Evolutionary conservation across 2,797 vertebrate genomes (phyloP), one percentile per base, ranked within the genome.

Genomic region (Huso huso): DNA sequence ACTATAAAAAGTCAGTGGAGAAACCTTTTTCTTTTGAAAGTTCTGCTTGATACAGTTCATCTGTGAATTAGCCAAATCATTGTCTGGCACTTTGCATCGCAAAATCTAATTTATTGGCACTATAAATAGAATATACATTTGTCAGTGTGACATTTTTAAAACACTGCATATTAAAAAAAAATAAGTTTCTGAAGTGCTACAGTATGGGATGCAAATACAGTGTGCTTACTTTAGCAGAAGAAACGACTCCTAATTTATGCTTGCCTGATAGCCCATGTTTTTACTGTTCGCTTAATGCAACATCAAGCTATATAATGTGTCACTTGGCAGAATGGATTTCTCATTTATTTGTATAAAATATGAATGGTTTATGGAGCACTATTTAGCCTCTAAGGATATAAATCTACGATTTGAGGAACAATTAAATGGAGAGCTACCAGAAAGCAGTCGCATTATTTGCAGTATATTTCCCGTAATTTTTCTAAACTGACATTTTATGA

Each of bases 401-500:
- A 90, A 89, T 88, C 84, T 87, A 80, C 78, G 84, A 88, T 89
- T 89, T 92, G 88, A 90, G 76, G 82, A 86, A 88, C 89, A 92
- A 93, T 93, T 93, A 93, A 90, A 82, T 83, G 86, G 86, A 87
- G 87, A 92, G 87, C 88, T 88, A 89, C 85, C 89, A 86, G 83
- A 91, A 82, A 90, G 88, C 83, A 86, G 88, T 88, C 84, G 72
- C 86, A 90, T 90, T 89, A 88, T 83, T 90, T 90, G 86, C 82
- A 78, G 75, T 82, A 80, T 79, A 75, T 87, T 90, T 88, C 89
- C 85, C 81, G 80, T 91, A 89, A 90, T 92, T 92, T 89, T 90
- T 93, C 87, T 89, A 89, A 70, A 89, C 86, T 93, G 90, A 87
- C 90, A 91, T 88, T 86, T 90, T 87, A 89, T 92, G 88, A 92